Conservation (phyloP, 2,113 vertebrate species). For the Apodemus sylvaticus region DNA sequence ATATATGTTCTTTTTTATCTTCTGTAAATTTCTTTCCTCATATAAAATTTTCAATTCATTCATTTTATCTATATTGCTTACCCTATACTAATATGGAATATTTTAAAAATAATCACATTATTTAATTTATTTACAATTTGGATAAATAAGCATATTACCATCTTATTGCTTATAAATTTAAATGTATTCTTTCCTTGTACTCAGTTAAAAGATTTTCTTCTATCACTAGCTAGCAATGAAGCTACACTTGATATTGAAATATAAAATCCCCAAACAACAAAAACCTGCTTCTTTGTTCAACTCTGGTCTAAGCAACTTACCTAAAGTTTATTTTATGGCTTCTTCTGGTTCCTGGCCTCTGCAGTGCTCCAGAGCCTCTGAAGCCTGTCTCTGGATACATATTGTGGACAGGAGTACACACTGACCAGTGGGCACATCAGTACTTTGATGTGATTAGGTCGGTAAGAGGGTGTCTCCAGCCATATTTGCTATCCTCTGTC, state of each 20-base stretch:
- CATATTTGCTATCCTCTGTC: neutral
- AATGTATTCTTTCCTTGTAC: neutral
- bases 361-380: accelerated
- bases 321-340: neutral
- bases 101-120: neutral
- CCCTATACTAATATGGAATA: neutral
- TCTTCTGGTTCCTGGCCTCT: neutral
- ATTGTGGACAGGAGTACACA: accelerated
- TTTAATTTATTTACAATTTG: neutral
- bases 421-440: neutral
- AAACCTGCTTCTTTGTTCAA: neutral
- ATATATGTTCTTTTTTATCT: constrained; percentile 36
- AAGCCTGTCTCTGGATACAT: accelerated
- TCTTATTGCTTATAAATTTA: neutral
- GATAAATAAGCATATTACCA: neutral
- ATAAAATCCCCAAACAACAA: neutral
- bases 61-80: neutral
- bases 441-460: neutral
- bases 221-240: neutral
- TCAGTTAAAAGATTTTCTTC: neutral
- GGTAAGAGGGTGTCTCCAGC: accelerated
- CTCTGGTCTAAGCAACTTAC: neutral
- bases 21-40: neutral
- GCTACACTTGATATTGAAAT: neutral
- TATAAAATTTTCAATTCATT: constrained; percentile 8